These are phyloP conservation scores for Glomeris maerens DNA, from an alignment of 1,140 invertebrate species.

Conservation along the genomic window DNA sequence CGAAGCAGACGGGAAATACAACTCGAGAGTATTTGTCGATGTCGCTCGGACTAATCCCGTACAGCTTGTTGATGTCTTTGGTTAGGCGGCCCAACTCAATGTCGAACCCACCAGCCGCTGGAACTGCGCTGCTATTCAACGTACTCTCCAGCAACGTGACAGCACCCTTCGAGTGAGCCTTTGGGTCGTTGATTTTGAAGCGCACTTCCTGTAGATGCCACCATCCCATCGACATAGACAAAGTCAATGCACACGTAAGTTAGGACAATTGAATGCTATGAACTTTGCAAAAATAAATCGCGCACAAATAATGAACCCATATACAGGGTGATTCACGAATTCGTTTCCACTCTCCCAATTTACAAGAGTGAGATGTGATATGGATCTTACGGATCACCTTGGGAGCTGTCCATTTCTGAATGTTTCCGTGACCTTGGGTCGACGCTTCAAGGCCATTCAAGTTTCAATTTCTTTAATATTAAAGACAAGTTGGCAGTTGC, in stretches of 20 bases:
- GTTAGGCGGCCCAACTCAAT: slow-evolving; percentile 43
- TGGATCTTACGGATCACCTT: too few relatives aligned
- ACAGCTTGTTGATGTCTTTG: slow-evolving; percentile 71
- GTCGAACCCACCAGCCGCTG: slow-evolving; percentile 29
- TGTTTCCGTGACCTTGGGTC: too few relatives aligned
- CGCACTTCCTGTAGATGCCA: slow-evolving; percentile 63
- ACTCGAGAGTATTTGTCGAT: slow-evolving; percentile 94
- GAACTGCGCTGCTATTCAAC: slow-evolving; percentile 72
- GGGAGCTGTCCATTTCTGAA: too few relatives aligned
- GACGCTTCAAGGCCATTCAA: too few relatives aligned
- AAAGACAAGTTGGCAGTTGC: too few relatives aligned
- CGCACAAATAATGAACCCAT: too few relatives aligned
- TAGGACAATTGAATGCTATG: slow-evolving; percentile 9
- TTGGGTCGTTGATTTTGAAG: slow-evolving; percentile 83
- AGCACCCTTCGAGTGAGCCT: slow-evolving; percentile 68
- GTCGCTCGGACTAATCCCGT: slow-evolving; percentile 80
- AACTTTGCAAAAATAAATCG: too few relatives aligned
- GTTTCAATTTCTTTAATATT: too few relatives aligned
- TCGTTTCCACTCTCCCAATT: too few relatives aligned
- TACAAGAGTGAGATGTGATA: too few relatives aligned
- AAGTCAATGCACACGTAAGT: slow-evolving; percentile 13
- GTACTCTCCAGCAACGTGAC: slow-evolving; percentile 70
- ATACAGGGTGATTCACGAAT: too few relatives aligned
- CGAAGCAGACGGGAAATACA: slow-evolving; percentile 90
- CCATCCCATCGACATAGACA: slow-evolving; percentile 13